Evolutionary conservation across 37 sponge, comb jelly and placozoan genomes (phyloP), one percentile per base, ranked within the genome.

Genomic region (Lycopodina hypogea): DNA sequence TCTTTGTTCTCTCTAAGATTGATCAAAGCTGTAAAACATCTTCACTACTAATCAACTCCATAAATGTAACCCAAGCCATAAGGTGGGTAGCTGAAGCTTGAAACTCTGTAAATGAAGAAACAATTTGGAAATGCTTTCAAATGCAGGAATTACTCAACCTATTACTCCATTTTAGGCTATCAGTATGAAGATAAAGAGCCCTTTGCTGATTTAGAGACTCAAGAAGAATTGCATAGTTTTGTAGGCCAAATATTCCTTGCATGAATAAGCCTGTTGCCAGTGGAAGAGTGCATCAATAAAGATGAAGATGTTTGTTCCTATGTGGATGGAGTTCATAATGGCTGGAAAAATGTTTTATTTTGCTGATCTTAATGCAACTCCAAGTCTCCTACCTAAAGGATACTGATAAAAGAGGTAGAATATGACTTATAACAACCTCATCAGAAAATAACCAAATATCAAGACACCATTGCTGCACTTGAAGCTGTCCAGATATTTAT

Each of bases 101-200:
- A 77, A 42, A 76, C 45, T 61, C 72, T 42, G 90, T n/a, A n/a
- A n/a, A n/a, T n/a, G n/a, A n/a, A 84, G 22, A 76, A 75, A 85
- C 1, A 84, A 84, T 45, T 39, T 40, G 61, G 85, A 90, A 77
- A 85, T 86, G 73, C 85, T 82, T 70, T 69, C 42, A 79, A 89
- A 84, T 42, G 53, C 72, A 72, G 76, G 81, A 56, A 32, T 86
- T 64, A 6, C 76, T 23, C 37, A 40, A 35, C 72, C 22, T 50
- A 73, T 55, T 68, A 59, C 51, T 42, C 63, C 22, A 58, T 80
- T 68, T 70, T 80, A 48, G 4, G 56, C 53, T 58, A 68, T 30
- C 23, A 32, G 33, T 64, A 59, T 68, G 80, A 80, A 42, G 65
- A 63, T 63, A n/a, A 63, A 63, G 80, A 80, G 22, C 71, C 71